Evolutionary conservation across 2,888 invertebrate species (phyloP), one percentile per base, ranked within the genome.

Genomic region (Aleiodes alternator): DNA sequence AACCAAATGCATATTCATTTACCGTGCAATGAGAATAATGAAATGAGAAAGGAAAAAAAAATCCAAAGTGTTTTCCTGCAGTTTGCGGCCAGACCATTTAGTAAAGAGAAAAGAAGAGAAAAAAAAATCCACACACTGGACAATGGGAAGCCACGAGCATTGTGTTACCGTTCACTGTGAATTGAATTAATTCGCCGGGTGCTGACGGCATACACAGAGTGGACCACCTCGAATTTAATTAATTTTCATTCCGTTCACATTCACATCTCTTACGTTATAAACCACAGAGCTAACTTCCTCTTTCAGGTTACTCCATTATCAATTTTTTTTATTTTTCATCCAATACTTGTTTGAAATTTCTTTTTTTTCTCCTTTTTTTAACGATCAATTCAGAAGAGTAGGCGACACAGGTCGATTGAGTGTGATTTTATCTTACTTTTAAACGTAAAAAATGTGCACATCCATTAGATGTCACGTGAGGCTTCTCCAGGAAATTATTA

Each of bases 171-270:
- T 76, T 38, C 59, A 68, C 66, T 50, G 70, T 55, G 73, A 78
- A 79, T 82, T 78, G 76, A 81, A 83, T 80, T 78, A 81, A 80
- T 83, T 80, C 79, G 80, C 79, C 75, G 70, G 61, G 77, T 79
- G 78, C 55, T 69, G 59, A 69, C 57, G 61, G 38, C 66, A 43
- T 34, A 38, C 55, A 31, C 43, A 43, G 43, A 43, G 43, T 9
- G 59, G 69, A 69, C 48, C 72, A 51, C 29, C 74, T 66, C 69
- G 64, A 77, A 75, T 78, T 56, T 73, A 78, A 78, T 78, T 76
- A 78, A 69, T 78, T 78, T 69, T 70, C 61, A 70, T 50, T 56
- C 50, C 55, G 64, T 38, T 48, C 53, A 51, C 23, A 6, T 48
- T 64, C 64, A 48, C 64, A 43, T 48, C 48, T 64, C 14, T 43